Base-by-base conservation (phyloP, 2,113 vertebrate species). In the Tetrao urogallus region DNA sequence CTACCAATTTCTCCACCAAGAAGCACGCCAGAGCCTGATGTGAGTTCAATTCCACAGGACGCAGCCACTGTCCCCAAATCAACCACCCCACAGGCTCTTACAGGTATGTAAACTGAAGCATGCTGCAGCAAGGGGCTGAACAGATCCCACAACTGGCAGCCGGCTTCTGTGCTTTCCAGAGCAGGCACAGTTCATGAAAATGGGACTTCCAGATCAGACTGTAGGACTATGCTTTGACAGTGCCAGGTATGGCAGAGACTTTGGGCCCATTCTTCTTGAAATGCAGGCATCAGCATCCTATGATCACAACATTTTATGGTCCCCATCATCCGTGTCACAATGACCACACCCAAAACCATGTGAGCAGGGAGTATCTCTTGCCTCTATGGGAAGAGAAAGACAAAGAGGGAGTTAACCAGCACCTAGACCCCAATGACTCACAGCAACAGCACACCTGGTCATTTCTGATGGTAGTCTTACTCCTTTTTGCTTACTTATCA, bases 21-120 rank as follows among this genome's bases (percentile, higher is more conserved):
- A 95, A 99, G 98, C 95, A 99, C 98, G 2, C 99, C 98, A 0
- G 99, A 99, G 95, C 99, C 99, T 0, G 99, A 99, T 94, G 98
- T 99, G 96, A 99, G 99, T 81, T 99, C 98, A 43, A 98, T 99
- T 74, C 99, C 99, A 19, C 99, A 99, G 97, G 99, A 99, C 7
- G 98, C 99, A 82, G 99, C 99, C 77, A 99, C 98, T 0, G 92
- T 99, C 24, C 99, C 99, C 67, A 98, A 98, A 93, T 98, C 99
- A 0, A 97, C 96, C 67, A 97, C 97, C 15, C 98, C 99, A 15
- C 98, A 99, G 95, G 97, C 98, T 95, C 98, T 99, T 79, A 98
- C 98, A 99, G 99, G 99, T 99, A 98, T 20, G 82, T 91, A 12
- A 25, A 61, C 45, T 57, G 74, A 58, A 22, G 21, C 60, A 30